Evolutionary conservation across 2,113 vertebrate species (phyloP).

Genomic region (Muntiacus muntjak): DNA sequence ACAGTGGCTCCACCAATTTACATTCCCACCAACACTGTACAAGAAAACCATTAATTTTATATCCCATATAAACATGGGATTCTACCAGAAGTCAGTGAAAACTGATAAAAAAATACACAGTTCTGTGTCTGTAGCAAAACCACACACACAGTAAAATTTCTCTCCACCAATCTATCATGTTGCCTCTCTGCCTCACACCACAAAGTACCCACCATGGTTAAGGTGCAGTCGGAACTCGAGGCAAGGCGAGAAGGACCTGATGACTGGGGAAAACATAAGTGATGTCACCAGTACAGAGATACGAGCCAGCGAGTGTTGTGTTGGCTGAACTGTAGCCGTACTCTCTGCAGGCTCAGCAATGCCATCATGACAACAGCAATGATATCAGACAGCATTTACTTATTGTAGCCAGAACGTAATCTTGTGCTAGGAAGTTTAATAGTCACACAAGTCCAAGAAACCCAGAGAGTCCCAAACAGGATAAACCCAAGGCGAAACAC

Average conservation of each 20-base stretch:
- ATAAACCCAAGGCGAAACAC: no score
- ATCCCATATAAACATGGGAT: not conserved
- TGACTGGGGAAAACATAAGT: no score
- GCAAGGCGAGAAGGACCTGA: not conserved
- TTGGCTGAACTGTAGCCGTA: not conserved
- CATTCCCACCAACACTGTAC: not conserved
- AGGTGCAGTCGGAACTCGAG: not conserved
- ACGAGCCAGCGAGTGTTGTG: not conserved
- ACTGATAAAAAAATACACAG: not conserved
- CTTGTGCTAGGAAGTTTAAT: not conserved
- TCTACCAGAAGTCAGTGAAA: not conserved
- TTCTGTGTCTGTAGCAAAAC: not conserved
- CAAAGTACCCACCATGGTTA: not conserved
- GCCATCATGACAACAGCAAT: not conserved
- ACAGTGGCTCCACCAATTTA: not conserved
- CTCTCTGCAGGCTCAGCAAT: not conserved
- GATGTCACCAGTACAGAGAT: accelerated
- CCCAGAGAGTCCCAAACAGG: no score
- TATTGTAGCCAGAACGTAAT: not conserved
- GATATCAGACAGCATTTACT: not conserved
- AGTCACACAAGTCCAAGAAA: no score
- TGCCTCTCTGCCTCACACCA: not conserved
- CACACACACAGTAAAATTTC: not conserved
- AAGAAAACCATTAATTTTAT: not conserved
- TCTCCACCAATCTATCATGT: not conserved